These are phyloP conservation scores for Oreochromis niloticus DNA, from an alignment of 2,113 vertebrate genomes.

Conservation along the genomic window DNA sequence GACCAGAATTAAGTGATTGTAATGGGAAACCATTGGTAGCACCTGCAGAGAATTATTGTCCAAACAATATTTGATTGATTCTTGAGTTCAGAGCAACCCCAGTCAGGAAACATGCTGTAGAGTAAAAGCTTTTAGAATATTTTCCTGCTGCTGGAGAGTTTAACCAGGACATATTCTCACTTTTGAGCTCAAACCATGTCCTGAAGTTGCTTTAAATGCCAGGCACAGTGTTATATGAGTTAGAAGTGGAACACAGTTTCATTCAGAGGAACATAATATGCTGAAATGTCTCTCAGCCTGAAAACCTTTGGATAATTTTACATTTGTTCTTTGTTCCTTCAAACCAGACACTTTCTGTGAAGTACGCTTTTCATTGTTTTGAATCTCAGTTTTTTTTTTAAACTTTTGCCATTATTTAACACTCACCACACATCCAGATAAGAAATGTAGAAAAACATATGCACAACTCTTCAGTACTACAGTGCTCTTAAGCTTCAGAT, in stretches of 20 bases:
- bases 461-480: not conserved
- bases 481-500: not conserved
- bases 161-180: not conserved
- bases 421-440: not conserved
- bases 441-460: not conserved
- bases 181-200: not conserved
- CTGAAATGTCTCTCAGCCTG: not conserved
- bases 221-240: not conserved
- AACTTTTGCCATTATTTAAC: not conserved
- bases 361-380: not conserved
- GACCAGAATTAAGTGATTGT: not conserved
- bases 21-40: not conserved
- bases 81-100: not conserved
- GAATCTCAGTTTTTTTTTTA: fast-evolving
- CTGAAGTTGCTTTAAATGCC: not conserved
- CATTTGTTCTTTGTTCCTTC: not conserved
- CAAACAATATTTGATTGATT: constrained; percentile 3
- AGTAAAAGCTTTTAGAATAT: not conserved
- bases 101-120: not conserved
- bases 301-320: not conserved
- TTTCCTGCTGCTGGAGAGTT: not conserved
- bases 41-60: not conserved
- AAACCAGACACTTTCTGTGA: not conserved
- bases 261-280: not conserved
- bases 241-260: not conserved